Conservation (phyloP, 2,888 invertebrate genomes). For the Congeria kusceri region DNA sequence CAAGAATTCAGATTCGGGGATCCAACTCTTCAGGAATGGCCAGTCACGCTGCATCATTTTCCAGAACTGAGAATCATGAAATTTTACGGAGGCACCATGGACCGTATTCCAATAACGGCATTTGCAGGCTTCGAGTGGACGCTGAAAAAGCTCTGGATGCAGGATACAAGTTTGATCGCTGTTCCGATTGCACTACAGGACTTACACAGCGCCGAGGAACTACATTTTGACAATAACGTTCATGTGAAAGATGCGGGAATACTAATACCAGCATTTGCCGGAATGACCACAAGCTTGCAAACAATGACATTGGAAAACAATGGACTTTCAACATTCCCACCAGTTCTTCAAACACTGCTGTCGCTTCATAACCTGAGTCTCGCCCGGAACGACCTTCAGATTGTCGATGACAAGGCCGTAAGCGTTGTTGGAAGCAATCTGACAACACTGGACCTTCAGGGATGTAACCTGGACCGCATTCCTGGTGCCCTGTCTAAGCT, state of each 20-base stretch:
- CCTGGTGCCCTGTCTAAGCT: slow-evolving; percentile 63
- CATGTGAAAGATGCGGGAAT: slow-evolving; percentile 62
- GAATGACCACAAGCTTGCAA: slow-evolving; percentile 28
- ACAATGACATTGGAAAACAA: slow-evolving; percentile 62
- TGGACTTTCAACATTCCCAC: slow-evolving; percentile 59
- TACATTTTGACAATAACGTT: slow-evolving; percentile 67
- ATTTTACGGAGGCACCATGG: slow-evolving; percentile 55
- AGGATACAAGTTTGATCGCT: slow-evolving; percentile 51
- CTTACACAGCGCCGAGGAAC: slow-evolving; percentile 37
- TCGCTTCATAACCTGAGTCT: slow-evolving; percentile 54
- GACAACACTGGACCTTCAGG: slow-evolving; percentile 53
- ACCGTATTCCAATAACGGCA: slow-evolving; percentile 49
- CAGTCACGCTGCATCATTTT: slow-evolving; percentile 55
- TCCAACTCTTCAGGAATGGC: slow-evolving; percentile 49
- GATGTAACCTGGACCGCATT: slow-evolving; percentile 62
- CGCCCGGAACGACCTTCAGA: slow-evolving; percentile 60
- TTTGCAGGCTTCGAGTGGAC: slow-evolving; percentile 66
- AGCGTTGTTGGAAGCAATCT: slow-evolving; percentile 46
- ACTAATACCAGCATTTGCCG: slow-evolving; percentile 63
- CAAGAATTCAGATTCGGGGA: slow-evolving; percentile 64
- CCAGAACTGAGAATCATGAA: slow-evolving; percentile 45
- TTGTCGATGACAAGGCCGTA: slow-evolving; percentile 65
- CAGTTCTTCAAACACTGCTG: slow-evolving; percentile 54
- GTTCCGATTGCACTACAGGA: slow-evolving; percentile 62
- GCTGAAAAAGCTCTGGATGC: slow-evolving; percentile 50